Conservation (phyloP, 2,113 vertebrate species). For the Hirundichthys speculiger region DNA sequence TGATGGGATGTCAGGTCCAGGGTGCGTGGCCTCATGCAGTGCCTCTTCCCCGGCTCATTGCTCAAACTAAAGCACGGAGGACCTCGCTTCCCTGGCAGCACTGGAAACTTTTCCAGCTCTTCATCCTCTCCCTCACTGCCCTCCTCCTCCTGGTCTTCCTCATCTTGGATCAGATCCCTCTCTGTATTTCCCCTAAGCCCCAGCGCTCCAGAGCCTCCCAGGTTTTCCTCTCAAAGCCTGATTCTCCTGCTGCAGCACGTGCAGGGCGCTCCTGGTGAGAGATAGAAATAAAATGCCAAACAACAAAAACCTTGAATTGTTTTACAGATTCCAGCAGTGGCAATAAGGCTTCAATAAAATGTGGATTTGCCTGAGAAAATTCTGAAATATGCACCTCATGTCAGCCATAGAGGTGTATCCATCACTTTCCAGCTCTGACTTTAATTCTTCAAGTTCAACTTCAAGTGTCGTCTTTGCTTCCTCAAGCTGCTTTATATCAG, state of each 20-base stretch:
- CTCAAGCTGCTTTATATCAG: conserved; percentile 64
- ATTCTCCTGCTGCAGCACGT: conserved; percentile 85
- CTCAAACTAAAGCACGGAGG: conserved; percentile 49
- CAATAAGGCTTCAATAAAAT: neutral
- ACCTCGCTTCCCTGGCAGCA: conserved; percentile 64
- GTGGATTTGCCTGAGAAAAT: neutral
- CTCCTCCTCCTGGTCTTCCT: conserved; percentile 23
- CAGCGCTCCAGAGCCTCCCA: conserved; percentile 6
- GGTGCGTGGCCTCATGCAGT: conserved; percentile 61
- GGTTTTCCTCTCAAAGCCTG: conserved; percentile 80
- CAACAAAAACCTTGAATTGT: neutral
- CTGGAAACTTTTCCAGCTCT: conserved; percentile 35
- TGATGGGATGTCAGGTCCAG: conserved; percentile 61
- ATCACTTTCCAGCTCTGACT: conserved; percentile 83
- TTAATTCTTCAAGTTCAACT: conserved; percentile 82
- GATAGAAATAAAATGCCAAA: neutral
- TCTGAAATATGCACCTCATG: conserved; percentile 82
- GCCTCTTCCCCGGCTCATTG: conserved; percentile 70
- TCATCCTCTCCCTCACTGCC: conserved; percentile 31
- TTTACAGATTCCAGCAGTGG: neutral
- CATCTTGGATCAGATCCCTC: conserved; percentile 23
- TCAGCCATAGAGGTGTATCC: conserved; percentile 87
- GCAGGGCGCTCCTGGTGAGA: conserved; percentile 78
- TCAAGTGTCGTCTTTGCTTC: conserved; percentile 79
- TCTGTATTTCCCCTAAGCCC: conserved; percentile 15